Evolutionary conservation across 2,113 vertebrate species (phyloP), one percentile per base, ranked within the genome.

Genomic region (Albula glossodonta): DNA sequence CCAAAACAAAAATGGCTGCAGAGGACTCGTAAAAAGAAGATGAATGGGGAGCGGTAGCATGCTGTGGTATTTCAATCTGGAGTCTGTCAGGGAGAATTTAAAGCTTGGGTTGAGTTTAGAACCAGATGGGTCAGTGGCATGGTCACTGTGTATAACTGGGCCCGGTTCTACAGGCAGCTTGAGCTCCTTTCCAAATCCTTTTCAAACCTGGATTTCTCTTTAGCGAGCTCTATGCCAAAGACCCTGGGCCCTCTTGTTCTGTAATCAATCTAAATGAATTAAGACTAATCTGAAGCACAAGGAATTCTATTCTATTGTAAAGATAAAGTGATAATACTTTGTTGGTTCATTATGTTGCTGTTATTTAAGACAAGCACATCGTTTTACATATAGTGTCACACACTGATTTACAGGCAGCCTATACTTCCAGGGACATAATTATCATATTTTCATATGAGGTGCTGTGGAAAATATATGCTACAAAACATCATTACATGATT

Each of bases 11-110:
- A 25, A n/a, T 74, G 9, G n/a, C n/a, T 25, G 31, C 10, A 25
- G 8, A 74, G 10, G 22, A 74, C 19, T 8, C 70, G 82, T 48
- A 82, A 86, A 84, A 86, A 80, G 53, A 66, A 56, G 80, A 48
- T 56, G 41, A 13, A 77, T 74, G 31, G 2, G 31, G 3, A 74
- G 31, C 10, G n/a, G 31, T 2, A 25, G 70, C n/a, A 10, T 74
- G 60, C 60, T 66, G 17, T 4, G 4, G 2, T 66, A 66, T 66
- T 66, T 66, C 22, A 66, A 74, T 70, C 19, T 70, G 63, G 63
- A n/a, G 17, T n/a, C 63, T 70, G 63, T n/a, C 63, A 70, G 0
- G 22, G 10, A 22, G 22, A 22, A 31, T 25, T 31, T 74, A 74
- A n/a, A 74, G 5, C 70, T 74, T 74, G 70, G 8, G n/a, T 74